Conservation (phyloP, 2,113 vertebrate species). For the Emydura subglobosa region DNA sequence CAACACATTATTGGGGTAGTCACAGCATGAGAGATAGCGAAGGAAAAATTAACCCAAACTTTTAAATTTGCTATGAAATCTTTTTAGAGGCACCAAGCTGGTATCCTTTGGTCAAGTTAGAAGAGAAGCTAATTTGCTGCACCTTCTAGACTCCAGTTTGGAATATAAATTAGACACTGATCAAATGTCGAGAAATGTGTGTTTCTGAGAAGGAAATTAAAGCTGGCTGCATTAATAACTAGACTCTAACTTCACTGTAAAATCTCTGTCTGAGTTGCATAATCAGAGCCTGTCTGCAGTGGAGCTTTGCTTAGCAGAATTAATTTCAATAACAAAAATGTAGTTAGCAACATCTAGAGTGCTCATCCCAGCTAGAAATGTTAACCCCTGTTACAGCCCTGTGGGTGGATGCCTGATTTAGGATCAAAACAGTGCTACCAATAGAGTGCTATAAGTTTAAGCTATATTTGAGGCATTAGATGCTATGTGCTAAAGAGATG, state of each 20-base stretch:
- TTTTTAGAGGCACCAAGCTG: neutral
- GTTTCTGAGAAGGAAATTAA: accelerated
- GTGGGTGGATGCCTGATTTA: neutral
- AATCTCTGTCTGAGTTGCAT: neutral
- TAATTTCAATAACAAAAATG: neutral
- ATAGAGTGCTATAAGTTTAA: neutral
- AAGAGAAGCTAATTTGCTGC: neutral
- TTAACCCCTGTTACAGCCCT: neutral
- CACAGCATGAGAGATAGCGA: neutral
- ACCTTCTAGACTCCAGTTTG: accelerated
- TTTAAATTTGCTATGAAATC: neutral
- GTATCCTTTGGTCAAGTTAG: neutral
- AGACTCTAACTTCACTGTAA: accelerated
- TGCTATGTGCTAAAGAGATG: too few relatives aligned
- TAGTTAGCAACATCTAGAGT: neutral
- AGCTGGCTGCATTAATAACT: accelerated
- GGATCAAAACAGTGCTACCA: neutral
- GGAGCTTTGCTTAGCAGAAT: neutral
- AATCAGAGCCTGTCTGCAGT: neutral
- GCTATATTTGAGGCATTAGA: neutral
- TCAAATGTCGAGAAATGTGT: accelerated
- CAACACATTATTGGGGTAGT: neutral
- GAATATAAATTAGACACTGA: accelerated
- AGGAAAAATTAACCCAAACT: neutral
- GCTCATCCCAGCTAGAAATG: too few relatives aligned